Evolutionary conservation across 2,888 invertebrate genomes (phyloP).

Genomic region (Hedychridium roseum): DNA sequence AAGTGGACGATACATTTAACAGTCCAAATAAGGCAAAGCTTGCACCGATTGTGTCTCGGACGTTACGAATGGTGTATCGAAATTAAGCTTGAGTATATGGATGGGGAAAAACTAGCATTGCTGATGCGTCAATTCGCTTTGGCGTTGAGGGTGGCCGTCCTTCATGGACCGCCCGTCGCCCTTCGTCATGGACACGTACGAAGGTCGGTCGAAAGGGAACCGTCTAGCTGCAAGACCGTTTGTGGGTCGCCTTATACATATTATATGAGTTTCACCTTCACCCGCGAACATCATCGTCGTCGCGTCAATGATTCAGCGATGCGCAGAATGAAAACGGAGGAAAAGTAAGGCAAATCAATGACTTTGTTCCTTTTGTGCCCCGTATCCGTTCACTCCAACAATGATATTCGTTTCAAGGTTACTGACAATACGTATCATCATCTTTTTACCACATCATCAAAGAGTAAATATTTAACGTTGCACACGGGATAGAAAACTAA

Average conservation of each 20-base stretch:
- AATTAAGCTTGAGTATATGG: slow-evolving; percentile 16
- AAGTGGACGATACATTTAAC: too few relatives aligned
- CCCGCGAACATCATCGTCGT: neutral
- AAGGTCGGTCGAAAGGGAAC: slow-evolving; percentile 41
- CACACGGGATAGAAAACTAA: too few relatives aligned
- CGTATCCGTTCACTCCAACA: too few relatives aligned
- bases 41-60: too few relatives aligned
- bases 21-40: too few relatives aligned
- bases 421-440: too few relatives aligned
- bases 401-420: too few relatives aligned
- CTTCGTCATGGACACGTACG: slow-evolving; percentile 43
- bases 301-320: neutral
- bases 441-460: too few relatives aligned
- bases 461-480: too few relatives aligned
- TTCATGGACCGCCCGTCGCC: slow-evolving; percentile 49
- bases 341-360: too few relatives aligned
- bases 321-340: neutral
- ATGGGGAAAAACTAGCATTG: slow-evolving; percentile 9
- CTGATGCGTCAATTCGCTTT: slow-evolving; percentile 45
- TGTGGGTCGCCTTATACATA: too few relatives aligned
- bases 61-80: neutral
- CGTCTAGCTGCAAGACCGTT: slow-evolving; percentile 41
- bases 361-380: too few relatives aligned
- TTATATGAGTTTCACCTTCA: neutral
- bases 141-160: slow-evolving; percentile 41